These are phyloP conservation scores for Paguma larvata DNA, from an alignment of 2,797 vertebrate species.

Conservation along the genomic window DNA sequence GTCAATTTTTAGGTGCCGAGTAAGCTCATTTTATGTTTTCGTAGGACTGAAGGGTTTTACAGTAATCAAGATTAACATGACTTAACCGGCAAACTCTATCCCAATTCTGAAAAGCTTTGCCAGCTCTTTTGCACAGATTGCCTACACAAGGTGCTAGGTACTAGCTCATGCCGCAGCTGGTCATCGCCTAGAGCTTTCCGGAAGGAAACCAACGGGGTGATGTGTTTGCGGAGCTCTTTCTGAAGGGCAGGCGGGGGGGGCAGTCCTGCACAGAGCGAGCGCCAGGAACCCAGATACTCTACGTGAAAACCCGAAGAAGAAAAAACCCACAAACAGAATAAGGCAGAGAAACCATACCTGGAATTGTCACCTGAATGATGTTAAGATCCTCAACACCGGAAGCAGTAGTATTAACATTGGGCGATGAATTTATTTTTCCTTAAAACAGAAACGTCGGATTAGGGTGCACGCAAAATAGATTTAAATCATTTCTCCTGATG, in stretches of 20 bases:
- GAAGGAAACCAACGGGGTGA: background rate
- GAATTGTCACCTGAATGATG: constrained; percentile 90
- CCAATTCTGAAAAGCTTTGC: background rate
- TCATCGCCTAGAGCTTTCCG: background rate
- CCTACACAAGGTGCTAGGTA: background rate
- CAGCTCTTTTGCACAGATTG: background rate
- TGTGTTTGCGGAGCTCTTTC: accelerated
- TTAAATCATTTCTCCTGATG: background rate
- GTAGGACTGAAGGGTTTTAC: background rate
- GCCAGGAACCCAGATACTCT: accelerated
- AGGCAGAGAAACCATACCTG: constrained; percentile 82
- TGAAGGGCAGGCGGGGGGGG: background rate
- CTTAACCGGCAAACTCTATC: background rate
- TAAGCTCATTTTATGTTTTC: background rate
- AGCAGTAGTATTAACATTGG: constrained; percentile 80
- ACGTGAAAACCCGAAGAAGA: background rate
- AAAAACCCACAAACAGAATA: no score
- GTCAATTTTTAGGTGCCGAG: background rate
- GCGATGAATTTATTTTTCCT: constrained; percentile 86
- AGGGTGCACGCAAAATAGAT: background rate
- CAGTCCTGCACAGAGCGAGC: accelerated
- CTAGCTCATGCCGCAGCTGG: background rate
- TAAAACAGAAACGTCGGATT: constrained; percentile 61
- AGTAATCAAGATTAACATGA: background rate
- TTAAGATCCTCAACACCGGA: constrained; percentile 87